These are phyloP conservation scores for Carlito syrichta DNA, from an alignment of 2,113 vertebrate species.

Conservation along the genomic window DNA sequence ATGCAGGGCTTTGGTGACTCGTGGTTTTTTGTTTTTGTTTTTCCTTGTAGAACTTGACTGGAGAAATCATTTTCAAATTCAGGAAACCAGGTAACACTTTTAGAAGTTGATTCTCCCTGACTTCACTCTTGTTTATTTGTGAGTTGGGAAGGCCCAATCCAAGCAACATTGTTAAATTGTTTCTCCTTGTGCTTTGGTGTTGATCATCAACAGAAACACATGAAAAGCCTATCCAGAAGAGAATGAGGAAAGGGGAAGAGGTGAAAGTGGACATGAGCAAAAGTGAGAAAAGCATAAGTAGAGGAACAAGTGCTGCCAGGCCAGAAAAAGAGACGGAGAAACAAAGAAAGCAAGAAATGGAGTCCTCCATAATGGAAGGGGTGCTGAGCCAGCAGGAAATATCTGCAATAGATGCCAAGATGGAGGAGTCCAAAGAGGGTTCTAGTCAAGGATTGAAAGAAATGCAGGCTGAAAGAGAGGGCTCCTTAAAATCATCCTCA, in stretches of 20 bases:
- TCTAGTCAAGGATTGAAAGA: not conserved
- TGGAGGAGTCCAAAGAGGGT: not conserved
- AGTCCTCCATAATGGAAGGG: not conserved
- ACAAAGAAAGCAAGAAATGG: not conserved
- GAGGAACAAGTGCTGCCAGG: not conserved
- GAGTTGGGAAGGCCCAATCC: not conserved
- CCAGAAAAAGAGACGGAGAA: not conserved
- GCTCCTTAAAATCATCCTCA: not conserved
- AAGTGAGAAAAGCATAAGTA: not conserved
- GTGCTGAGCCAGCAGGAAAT: not conserved
- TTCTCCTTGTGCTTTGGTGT: not conserved
- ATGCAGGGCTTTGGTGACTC: not conserved
- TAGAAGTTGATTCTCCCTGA: not conserved
- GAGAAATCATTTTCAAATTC: constrained; percentile 51
- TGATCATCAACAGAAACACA: constrained; percentile 25
- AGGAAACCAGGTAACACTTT: constrained; percentile 68
- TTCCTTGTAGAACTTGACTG: constrained; percentile 54
- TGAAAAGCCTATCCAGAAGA: not conserved
- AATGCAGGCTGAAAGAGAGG: not conserved
- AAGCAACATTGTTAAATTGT: not conserved
- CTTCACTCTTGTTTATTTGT: not conserved
- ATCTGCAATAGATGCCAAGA: not conserved
- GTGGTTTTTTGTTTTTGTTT: too few species aligned
- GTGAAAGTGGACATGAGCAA: not conserved
- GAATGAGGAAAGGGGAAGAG: not conserved